These are phyloP conservation scores for Hassar affinis DNA, from an alignment of 2,113 vertebrate genomes.

Conservation along the genomic window DNA sequence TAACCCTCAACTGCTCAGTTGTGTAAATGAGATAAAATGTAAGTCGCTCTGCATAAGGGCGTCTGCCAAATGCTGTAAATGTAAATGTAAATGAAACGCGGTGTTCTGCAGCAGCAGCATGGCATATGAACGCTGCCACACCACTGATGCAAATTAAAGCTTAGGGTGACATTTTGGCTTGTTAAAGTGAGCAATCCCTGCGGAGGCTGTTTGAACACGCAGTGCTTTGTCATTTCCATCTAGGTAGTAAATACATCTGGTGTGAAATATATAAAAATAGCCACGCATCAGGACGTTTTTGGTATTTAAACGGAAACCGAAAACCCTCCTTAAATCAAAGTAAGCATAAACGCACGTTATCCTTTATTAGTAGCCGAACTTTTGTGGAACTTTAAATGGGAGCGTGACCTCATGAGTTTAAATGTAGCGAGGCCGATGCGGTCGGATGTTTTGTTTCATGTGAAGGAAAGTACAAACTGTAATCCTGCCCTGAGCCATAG, in stretches of 20 bases:
- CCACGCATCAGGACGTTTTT: not conserved
- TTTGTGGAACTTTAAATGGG: not conserved
- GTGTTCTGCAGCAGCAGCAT: not conserved
- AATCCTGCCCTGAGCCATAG: not conserved
- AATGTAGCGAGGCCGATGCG: not conserved
- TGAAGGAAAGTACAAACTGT: not conserved
- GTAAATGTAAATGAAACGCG: too few species aligned
- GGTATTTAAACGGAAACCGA: not conserved
- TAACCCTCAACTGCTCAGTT: too few species aligned
- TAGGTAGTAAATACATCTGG: not conserved
- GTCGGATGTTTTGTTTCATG: not conserved
- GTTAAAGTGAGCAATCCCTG: not conserved
- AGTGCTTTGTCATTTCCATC: not conserved
- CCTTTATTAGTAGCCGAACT: not conserved
- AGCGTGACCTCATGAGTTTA: not conserved
- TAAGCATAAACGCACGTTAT: not conserved
- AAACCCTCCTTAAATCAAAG: too few species aligned
- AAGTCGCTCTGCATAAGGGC: too few species aligned
- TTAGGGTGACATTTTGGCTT: slow-evolving; percentile 3
- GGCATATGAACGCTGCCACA: too few species aligned
- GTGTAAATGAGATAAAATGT: too few species aligned
- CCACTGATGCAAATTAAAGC: not conserved
- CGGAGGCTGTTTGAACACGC: not conserved
- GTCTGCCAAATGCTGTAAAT: too few species aligned
- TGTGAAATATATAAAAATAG: too few species aligned